Evolutionary conservation across 2,797 vertebrate species (phyloP).

Genomic region (Spea hammondii): DNA sequence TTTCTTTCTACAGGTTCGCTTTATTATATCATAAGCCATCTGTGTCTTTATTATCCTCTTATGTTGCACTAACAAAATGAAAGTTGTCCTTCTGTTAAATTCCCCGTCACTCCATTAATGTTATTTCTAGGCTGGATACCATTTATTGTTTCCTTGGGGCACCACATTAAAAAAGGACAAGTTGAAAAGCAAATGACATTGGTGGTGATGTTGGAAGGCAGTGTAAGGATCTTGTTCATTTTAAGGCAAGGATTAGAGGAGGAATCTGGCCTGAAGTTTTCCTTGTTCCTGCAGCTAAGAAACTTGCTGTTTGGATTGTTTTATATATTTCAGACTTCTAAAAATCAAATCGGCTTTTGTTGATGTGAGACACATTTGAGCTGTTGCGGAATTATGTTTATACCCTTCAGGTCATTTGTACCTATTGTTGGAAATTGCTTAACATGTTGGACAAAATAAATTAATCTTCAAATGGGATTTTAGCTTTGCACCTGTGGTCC

Average conservation of each 20-base stretch:
- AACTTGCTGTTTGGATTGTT: not conserved
- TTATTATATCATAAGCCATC: slow-evolving; percentile 49
- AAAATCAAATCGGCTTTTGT: slow-evolving; percentile 15
- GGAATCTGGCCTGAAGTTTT: slow-evolving; percentile 10
- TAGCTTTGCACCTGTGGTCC: too few relatives aligned
- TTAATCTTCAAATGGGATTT: too few relatives aligned
- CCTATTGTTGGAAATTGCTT: not conserved
- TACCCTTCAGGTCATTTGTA: slow-evolving; percentile 6
- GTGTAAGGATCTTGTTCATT: slow-evolving; percentile 4
- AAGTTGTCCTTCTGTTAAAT: slow-evolving; percentile 53
- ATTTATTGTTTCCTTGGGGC: slow-evolving; percentile 27
- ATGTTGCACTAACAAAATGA: slow-evolving; percentile 54
- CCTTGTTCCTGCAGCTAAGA: slow-evolving; percentile 1
- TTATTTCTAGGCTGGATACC: slow-evolving; percentile 57
- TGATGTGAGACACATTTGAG: not conserved
- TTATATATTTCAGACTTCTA: not conserved
- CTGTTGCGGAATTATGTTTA: not conserved
- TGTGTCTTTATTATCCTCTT: slow-evolving; percentile 50
- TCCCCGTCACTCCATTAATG: slow-evolving; percentile 55
- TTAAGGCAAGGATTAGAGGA: not conserved
- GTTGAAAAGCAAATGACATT: slow-evolving; percentile 39
- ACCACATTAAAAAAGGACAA: slow-evolving; percentile 22
- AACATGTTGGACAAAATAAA: too few relatives aligned
- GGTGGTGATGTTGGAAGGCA: slow-evolving; percentile 9
- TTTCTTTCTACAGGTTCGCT: slow-evolving; percentile 48